Conservation (phyloP, 2,797 vertebrate genomes). For the Florisuga fusca region DNA sequence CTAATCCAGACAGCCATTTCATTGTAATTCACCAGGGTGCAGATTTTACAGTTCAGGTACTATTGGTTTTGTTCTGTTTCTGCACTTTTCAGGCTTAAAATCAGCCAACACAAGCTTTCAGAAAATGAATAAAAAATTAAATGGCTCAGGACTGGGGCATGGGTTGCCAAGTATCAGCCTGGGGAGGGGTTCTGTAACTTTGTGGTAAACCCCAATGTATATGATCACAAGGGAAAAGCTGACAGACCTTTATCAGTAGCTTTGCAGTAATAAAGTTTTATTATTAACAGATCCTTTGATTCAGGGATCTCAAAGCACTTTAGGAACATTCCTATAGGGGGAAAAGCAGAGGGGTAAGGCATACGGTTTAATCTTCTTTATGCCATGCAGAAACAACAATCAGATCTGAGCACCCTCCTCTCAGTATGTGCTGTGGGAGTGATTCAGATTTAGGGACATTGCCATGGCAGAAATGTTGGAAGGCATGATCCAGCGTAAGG, state of each 20-base stretch:
- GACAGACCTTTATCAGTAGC: neutral
- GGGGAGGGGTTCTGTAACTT: neutral
- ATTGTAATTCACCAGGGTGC: neutral
- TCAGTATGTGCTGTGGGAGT: neutral
- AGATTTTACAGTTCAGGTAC: constrained; percentile 37
- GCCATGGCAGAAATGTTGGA: neutral
- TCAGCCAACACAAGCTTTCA: neutral
- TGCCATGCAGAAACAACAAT: fast-evolving
- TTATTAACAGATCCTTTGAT: neutral
- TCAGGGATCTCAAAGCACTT: neutral
- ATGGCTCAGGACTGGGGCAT: neutral
- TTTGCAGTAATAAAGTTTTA: neutral
- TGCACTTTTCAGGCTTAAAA: constrained; percentile 18
- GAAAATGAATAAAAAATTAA: constrained; percentile 15
- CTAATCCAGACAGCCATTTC: constrained; percentile 19
- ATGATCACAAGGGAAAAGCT: constrained; percentile 5
- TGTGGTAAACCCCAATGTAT: neutral
- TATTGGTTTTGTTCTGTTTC: constrained; percentile 1
- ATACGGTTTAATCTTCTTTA: neutral
- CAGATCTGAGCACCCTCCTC: neutral
- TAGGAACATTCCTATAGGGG: neutral
- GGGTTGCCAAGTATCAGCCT: neutral
- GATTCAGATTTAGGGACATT: neutral
- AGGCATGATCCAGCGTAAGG: neutral
- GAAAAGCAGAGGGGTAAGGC: neutral